Evolutionary conservation across 2,113 vertebrate species (phyloP), one percentile per base, ranked within the genome.

Genomic region (Corapipo altera): DNA sequence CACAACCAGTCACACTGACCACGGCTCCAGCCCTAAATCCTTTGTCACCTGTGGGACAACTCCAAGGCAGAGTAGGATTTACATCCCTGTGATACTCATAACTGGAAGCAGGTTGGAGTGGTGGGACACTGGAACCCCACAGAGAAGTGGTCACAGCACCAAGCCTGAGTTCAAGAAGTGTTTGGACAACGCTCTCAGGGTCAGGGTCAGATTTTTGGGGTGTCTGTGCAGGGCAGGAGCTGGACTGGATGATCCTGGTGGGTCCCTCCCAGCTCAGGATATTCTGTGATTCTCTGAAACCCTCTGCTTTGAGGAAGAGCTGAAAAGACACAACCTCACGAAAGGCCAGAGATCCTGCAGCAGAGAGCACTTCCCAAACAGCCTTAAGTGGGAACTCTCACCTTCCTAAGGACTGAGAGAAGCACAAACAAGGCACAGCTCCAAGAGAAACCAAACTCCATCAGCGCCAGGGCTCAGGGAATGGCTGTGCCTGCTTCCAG

Each of bases 71-170:
- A 19, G 67, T 32, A 46, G 61, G 48, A 27, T 30, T 55, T 27
- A 4, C 2, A 27, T 5, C 51, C 61, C 46, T 3, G 0, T 1
- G 35, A 27, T 2, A 5, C 4, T 44, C n/a, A 0, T 9, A 12
- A 2, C 12, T 5, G 2, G 0, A 15, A 26, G 28, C 13, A 61
- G 79, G 30, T 3, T 41, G 49, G 76, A 39, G n/a, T 37, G 32
- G 20, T 21, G 32, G 61, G 39, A 12, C 61, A 30, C 61, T 41
- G 37, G 8, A 39, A 27, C 37, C 41, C 12, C 37, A 27, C 27
- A 14, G 61, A 27, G 61, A 17, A 30, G 61, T 41, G 61, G 37
- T 39, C 59, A 62, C 35, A 9, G 59, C 24, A 11, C 26, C 59
- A 28, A 61, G 15, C 24, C 35, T 61, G 15, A 39, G 24, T 26